Base-by-base conservation (phyloP, 2,888 invertebrate species). In the Parelbella ahira region DNA sequence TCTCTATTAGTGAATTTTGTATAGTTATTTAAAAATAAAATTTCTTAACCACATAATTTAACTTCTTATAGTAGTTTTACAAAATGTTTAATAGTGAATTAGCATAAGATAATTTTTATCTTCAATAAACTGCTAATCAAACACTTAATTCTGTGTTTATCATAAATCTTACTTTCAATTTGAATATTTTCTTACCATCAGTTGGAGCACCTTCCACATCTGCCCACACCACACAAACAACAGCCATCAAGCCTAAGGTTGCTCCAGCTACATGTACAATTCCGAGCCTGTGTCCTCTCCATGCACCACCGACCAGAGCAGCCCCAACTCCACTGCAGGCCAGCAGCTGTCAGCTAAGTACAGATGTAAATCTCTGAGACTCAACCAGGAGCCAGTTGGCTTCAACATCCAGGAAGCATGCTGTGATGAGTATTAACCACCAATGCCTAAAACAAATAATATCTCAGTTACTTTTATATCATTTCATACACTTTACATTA, bases 321-420 rank as follows among this genome's bases (percentile, higher is more conserved):
- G 93, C 93, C 0, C 95, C 94, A 39, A 96, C 94, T 2, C 94
- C 94, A 48, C 94, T 94, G 73, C 96, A 96, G 51, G 95, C 94
- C 58, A 96, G 81, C 64, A 96, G 88, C 93, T 96, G 90, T 81
- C 92, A 91, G 77, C 83, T 82, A 47, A 88, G 56, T 24, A 84
- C 87, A 1, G 88, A 88, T 0, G 88, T 88, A 55, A 78, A 88
- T 5, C 88, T 58, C 77, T 95, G 96, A 0, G 96, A 94, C 67
- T 92, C 91, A 7, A 95, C 93, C 47, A 96, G 89, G 47, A 96
- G 81, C 72, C 93, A 96, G 66, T 94, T 93, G 3, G 95, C 95
- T 79, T 95, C 94, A n/a, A 96, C 95, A 66, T 96, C 96, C 47
- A 95, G 89, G 33, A 92, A 75, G 15, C 95, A 94, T 6, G 96